Conservation (phyloP, 2,113 vertebrate genomes). For the Alethe castanea region DNA sequence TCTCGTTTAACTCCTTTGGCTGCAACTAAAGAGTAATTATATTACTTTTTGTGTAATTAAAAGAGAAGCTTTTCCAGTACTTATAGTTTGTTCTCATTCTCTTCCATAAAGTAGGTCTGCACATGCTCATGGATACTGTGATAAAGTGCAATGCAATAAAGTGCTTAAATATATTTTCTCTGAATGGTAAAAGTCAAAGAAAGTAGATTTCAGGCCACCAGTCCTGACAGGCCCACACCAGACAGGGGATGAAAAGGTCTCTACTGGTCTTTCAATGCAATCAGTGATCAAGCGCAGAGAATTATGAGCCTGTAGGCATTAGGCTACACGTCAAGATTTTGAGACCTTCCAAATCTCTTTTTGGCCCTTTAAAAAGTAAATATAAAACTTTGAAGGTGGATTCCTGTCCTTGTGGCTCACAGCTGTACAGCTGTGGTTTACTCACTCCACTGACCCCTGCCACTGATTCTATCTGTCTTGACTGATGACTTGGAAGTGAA, state of each 20-base stretch:
- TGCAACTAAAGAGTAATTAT: background rate
- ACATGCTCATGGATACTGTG: background rate
- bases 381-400: background rate
- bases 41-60: background rate
- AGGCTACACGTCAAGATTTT: background rate
- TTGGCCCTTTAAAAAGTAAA: background rate
- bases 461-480: background rate
- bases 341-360: background rate
- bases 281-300: background rate
- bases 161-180: background rate
- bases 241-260: background rate
- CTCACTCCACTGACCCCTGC: background rate
- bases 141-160: background rate
- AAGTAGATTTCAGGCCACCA: background rate
- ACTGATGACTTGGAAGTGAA: slow-evolving; percentile 29
- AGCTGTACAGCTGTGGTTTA: background rate
- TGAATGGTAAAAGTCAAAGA: background rate
- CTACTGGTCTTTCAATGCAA: background rate
- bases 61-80: background rate
- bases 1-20: background rate
- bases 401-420: background rate
- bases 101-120: background rate
- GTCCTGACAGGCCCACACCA: background rate
- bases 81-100: background rate
- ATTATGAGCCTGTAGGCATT: background rate